Conservation (phyloP, 1,140 invertebrate genomes). For the Bradynema listronoti region DNA sequence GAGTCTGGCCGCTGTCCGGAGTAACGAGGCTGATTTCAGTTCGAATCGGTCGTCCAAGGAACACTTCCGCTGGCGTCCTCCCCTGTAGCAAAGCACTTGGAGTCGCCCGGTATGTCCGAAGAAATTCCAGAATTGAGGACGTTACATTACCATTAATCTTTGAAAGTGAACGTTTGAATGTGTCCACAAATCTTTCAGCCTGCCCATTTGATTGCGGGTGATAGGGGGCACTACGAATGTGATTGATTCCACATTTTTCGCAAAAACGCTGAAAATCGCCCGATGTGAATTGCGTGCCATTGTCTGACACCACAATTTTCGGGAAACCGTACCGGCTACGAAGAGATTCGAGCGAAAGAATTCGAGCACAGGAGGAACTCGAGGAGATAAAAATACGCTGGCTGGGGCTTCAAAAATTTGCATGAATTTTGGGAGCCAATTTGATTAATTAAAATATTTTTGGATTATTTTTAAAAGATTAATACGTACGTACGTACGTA, state of each 20-base stretch:
- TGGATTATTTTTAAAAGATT: too few species aligned
- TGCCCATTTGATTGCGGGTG: slow-evolving; percentile 15
- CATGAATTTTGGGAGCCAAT: too few species aligned
- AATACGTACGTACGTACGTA: too few species aligned
- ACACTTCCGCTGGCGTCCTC: slow-evolving; percentile 12
- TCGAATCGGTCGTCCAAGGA: slow-evolving; percentile 7
- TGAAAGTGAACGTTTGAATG: slow-evolving; percentile 4
- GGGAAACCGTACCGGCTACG: too few species aligned
- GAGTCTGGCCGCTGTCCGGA: background rate
- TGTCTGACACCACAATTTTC: too few species aligned
- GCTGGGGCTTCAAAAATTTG: too few species aligned
- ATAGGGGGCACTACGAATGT: slow-evolving; percentile 5
- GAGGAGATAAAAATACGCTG: too few species aligned
- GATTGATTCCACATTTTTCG: slow-evolving; percentile 13
- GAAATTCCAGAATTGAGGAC: slow-evolving; percentile 4
- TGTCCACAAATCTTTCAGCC: slow-evolving; percentile 6
- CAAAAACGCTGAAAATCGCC: slow-evolving; percentile 1
- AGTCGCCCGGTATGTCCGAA: slow-evolving; percentile 7
- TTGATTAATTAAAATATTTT: too few species aligned
- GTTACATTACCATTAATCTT: slow-evolving; percentile 10
- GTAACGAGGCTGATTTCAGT: slow-evolving; percentile 9
- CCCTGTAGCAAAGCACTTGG: slow-evolving; percentile 2
- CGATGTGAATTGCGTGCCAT: slow-evolving; percentile 3
- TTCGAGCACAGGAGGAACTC: too few species aligned
- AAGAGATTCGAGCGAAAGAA: too few species aligned